phyloP scores from a whole-genome alignment of 2,797 vertebrate genomes.

The Loris lydekkerianus region DNA sequence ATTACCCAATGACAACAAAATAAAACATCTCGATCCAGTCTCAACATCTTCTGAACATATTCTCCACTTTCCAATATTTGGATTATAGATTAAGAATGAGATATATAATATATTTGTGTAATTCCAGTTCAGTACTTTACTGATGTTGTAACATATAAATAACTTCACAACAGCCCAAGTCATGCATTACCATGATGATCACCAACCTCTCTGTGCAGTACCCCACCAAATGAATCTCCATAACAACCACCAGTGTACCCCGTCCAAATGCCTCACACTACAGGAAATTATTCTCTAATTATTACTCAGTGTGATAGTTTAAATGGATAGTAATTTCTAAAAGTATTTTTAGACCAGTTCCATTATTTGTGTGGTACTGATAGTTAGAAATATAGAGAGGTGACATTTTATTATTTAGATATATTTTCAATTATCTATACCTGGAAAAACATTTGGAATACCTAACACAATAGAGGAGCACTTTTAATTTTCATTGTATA shows the following conservation, averaged over 20 bases:
- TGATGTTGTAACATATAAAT: background rate
- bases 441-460: slow-evolving; percentile 20
- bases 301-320: background rate
- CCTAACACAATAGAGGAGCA: background rate
- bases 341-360: background rate
- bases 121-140: background rate
- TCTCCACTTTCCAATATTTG: background rate
- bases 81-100: background rate
- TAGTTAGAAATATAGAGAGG: background rate
- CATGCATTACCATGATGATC: background rate
- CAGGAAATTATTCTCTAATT: background rate
- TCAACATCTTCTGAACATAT: background rate
- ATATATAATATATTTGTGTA: background rate
- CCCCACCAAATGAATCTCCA: background rate
- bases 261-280: background rate
- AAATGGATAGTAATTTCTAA: background rate
- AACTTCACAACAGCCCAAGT: background rate
- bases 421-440: background rate
- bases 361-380: background rate
- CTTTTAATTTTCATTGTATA: background rate
- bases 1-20: background rate
- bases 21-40: background rate
- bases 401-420: background rate
- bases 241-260: background rate
- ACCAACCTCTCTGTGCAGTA: background rate